phyloP scores from a whole-genome alignment of 2,113 vertebrate species.

The Oreocharis arfaki region DNA sequence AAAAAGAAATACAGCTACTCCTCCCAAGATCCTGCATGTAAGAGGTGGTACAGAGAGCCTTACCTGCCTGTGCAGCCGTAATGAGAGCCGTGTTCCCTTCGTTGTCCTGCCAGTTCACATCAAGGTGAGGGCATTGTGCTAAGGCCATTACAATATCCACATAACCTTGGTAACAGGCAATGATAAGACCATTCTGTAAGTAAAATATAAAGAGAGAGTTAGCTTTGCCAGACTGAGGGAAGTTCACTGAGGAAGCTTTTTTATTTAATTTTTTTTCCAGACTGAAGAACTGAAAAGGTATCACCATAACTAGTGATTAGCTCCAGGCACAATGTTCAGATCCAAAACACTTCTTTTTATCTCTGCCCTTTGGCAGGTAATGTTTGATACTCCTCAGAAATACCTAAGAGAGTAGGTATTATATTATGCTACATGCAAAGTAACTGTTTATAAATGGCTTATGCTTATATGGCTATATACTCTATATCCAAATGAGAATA shows the following conservation, averaged over 20 bases:
- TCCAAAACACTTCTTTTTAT: background rate
- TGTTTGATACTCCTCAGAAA: background rate
- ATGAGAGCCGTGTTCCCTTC: constrained; percentile 96
- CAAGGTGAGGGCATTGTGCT: constrained; percentile 87
- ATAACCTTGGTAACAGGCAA: constrained; percentile 94
- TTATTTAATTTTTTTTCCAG: background rate
- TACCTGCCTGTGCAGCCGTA: constrained; percentile 94
- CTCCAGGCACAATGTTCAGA: constrained; percentile 1
- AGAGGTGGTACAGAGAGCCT: background rate
- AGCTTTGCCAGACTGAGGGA: background rate
- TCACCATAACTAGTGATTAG: background rate
- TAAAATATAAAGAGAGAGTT: constrained; percentile 8
- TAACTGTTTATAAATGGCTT: constrained; percentile 21
- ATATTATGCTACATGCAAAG: constrained; percentile 3
- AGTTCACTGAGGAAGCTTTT: background rate
- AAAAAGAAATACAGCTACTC: background rate
- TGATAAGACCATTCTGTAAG: constrained; percentile 86
- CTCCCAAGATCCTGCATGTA: background rate
- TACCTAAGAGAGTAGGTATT: background rate
- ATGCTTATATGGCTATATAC: background rate
- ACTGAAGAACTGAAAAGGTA: background rate
- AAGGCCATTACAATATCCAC: constrained; percentile 90
- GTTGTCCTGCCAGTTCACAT: constrained; percentile 96
- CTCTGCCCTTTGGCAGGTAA: background rate
- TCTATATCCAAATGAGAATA: constrained; percentile 28